A percentile compares a stretch with the other conserved stretches of the same genome.
Conservation (phyloP, 2,888 invertebrate genomes). For the Drosophila infuscata region DNA sequence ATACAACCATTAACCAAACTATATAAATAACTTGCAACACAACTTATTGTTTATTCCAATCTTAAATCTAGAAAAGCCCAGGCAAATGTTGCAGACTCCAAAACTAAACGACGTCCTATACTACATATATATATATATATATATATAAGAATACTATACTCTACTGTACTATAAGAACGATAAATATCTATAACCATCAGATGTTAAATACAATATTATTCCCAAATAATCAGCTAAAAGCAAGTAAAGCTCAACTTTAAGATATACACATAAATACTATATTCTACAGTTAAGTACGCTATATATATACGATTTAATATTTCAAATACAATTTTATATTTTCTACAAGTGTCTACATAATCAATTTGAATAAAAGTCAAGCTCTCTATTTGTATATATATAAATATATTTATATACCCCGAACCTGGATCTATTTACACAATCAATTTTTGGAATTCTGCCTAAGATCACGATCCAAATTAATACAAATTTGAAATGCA, state of each 20-base stretch:
- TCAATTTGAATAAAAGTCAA: constrained; percentile 3
- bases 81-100: background rate
- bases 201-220: background rate
- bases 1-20: background rate
- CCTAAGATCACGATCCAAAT: background rate
- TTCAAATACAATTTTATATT: constrained; percentile 5
- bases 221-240: background rate
- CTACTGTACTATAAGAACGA: background rate
- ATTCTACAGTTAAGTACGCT: background rate
- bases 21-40: background rate
- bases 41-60: background rate
- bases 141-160: background rate
- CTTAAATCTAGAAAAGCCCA: background rate
- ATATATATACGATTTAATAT: background rate
- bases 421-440: too few species aligned
- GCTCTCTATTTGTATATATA: background rate
- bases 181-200: background rate
- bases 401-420: background rate
- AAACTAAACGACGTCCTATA: background rate
- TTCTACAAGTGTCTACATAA: constrained; percentile 20
- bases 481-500: background rate
- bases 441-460: background rate
- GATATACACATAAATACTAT: background rate
- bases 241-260: background rate
- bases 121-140: background rate